Evolutionary conservation across 2,113 vertebrate species (phyloP), one percentile per base, ranked within the genome.

Genomic region (Podiceps cristatus): DNA sequence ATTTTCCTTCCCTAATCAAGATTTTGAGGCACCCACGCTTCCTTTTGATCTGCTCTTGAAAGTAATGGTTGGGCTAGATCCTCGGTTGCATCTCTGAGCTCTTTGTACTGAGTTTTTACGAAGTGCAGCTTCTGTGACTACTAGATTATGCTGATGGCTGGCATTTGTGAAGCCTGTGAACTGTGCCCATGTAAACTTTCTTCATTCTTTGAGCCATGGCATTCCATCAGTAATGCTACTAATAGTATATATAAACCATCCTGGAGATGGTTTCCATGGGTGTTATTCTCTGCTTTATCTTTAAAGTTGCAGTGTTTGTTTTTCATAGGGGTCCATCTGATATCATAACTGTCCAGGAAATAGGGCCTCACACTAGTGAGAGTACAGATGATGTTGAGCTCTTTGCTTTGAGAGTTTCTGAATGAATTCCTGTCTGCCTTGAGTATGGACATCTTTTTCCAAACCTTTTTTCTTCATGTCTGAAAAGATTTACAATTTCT

Each of bases 131-230:
- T 81, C 19, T 73, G 11, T 47, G 28, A 13, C 15, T 64, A 3
- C 25, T 56, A 7, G 3, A 1, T 56, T 93, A 89, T 58, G 16
- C 28, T 96, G 49, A 47, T 77, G 45, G 11, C 63, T 76, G 40
- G 33, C 33, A 31, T 77, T 69, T 79, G 52, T 53, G 59, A 80
- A 84, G n/a, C 29, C 15, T 24, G 4, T 50, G 29, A 75, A 50
- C 47, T 55, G 28, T 14, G 29, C 6, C 40, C 14, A 0, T 19
- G 7, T 35, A 69, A 91, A 35, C 35, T 22, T 68, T 33, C 22
- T 56, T 80, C 0, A 0, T 86, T 84, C 45, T 90, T 77, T 5
- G 3, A 73, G 35, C 59, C 1, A 1, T 44, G 49, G 18, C 17
- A 35, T 62, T 87, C 50, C 7, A 13, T 60, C 27, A n/a, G 22